Evolutionary conservation across 2,797 vertebrate genomes (phyloP).

Genomic region (Tenualosa thibaudeaui): DNA sequence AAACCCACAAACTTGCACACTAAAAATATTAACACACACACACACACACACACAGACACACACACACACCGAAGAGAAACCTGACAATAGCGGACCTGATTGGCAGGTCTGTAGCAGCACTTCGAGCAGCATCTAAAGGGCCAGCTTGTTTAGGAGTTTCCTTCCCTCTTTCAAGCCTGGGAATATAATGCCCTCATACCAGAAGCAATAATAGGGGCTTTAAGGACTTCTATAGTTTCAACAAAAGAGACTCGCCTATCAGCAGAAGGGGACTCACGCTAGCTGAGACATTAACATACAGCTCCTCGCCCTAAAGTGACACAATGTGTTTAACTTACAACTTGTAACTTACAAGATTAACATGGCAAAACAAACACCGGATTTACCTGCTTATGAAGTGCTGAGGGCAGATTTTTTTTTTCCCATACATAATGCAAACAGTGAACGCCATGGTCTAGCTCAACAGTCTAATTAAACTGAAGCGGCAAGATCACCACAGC

Average conservation of each 20-base stretch:
- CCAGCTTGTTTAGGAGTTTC: not conserved
- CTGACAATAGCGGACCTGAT: conserved; percentile 8
- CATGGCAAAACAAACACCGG: not conserved
- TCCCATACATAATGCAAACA: too few relatives aligned
- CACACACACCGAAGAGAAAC: not conserved
- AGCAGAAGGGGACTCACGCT: not conserved
- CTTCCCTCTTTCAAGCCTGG: not conserved
- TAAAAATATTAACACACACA: not conserved
- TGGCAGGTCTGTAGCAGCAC: not conserved
- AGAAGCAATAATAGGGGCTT: not conserved
- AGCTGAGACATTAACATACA: not conserved
- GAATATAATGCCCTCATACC: not conserved
- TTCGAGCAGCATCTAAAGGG: not conserved
- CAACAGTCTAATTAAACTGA: not conserved
- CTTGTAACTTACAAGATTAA: not conserved
- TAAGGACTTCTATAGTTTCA: not conserved
- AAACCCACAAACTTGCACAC: not conserved
- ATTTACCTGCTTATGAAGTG: too few relatives aligned
- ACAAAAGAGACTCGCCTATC: not conserved
- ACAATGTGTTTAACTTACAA: not conserved
- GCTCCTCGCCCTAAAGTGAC: not conserved
- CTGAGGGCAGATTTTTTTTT: too few relatives aligned
- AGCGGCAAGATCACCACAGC: not conserved
- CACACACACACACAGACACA: conserved; percentile 8
- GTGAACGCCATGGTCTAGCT: not conserved